Evolutionary conservation across 2,113 vertebrate species (phyloP).

Genomic region (Eudyptes chrysolophus): DNA sequence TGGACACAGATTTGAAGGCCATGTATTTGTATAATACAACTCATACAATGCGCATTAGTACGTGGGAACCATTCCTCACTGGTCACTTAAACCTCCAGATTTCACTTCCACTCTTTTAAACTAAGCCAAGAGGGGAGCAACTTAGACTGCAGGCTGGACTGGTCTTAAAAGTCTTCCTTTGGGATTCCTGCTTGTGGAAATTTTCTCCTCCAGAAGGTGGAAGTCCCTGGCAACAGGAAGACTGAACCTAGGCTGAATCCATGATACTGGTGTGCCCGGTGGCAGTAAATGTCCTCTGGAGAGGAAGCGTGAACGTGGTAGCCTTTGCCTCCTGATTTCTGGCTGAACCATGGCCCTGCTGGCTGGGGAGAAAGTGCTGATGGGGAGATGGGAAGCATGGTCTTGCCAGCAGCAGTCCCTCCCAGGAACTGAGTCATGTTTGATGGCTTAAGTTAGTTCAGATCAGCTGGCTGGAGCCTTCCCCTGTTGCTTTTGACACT

Average conservation of each 20-base stretch:
- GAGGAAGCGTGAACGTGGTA: fast-evolving
- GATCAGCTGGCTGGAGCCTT: neutral
- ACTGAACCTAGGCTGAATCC: neutral
- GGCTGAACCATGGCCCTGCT: neutral
- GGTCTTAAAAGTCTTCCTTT: neutral
- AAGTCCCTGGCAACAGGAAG: neutral
- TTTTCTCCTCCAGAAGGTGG: neutral
- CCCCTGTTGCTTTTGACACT: neutral
- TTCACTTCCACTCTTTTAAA: neutral
- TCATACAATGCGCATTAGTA: neutral
- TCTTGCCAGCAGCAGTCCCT: neutral
- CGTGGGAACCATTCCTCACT: neutral
- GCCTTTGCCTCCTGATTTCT: neutral
- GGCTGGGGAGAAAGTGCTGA: neutral
- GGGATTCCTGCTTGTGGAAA: neutral
- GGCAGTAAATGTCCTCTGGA: fast-evolving
- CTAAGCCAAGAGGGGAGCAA: neutral
- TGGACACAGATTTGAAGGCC: neutral
- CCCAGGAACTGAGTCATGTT: neutral
- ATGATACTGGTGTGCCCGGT: fast-evolving
- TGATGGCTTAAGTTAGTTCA: neutral
- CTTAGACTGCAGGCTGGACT: neutral
- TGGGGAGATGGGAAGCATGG: neutral
- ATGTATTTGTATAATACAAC: neutral
- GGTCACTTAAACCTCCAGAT: neutral